Evolutionary conservation across 2,888 invertebrate species (phyloP).

Genomic region (Platynereis dumerilii): DNA sequence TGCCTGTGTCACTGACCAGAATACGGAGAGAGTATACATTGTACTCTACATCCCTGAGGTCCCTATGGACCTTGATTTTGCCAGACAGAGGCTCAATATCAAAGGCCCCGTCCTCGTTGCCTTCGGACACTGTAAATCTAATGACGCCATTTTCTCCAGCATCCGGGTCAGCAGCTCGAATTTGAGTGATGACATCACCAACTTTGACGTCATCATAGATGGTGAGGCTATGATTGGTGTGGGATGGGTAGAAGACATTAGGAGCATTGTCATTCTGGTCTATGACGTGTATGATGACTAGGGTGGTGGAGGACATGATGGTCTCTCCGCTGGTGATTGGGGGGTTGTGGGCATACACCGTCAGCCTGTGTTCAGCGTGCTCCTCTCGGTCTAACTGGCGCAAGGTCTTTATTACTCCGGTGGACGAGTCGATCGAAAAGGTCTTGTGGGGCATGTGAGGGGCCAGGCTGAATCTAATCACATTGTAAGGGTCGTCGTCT

Average conservation of each 20-base stretch:
- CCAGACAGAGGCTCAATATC: conserved; percentile 16
- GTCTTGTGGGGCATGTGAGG: conserved; percentile 67
- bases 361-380: conserved; percentile 77
- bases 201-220: conserved; percentile 20
- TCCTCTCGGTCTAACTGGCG: conserved; percentile 84
- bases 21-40: conserved; percentile 10
- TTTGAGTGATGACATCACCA: conserved; percentile 11
- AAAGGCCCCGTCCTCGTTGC: conserved; percentile 13
- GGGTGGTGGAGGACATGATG: conserved; percentile 4
- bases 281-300: not conserved
- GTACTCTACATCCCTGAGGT: conserved; percentile 2
- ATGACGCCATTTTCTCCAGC: conserved; percentile 15
- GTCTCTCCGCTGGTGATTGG: conserved; percentile 1
- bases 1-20: conserved; percentile 14
- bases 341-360: conserved; percentile 69
- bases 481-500: conserved; percentile 13
- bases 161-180: conserved; percentile 21
- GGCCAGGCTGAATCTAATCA: conserved; percentile 11
- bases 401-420: conserved; percentile 82
- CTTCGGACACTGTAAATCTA: conserved; percentile 10
- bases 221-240: conserved; percentile 12
- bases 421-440: conserved; percentile 84
- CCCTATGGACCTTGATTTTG: not conserved
- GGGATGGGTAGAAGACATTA: conserved; percentile 13
- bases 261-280: conserved; percentile 25